Evolutionary conservation across 2,888 invertebrate species (phyloP).

Genomic region (Andrena haemorrhoa): DNA sequence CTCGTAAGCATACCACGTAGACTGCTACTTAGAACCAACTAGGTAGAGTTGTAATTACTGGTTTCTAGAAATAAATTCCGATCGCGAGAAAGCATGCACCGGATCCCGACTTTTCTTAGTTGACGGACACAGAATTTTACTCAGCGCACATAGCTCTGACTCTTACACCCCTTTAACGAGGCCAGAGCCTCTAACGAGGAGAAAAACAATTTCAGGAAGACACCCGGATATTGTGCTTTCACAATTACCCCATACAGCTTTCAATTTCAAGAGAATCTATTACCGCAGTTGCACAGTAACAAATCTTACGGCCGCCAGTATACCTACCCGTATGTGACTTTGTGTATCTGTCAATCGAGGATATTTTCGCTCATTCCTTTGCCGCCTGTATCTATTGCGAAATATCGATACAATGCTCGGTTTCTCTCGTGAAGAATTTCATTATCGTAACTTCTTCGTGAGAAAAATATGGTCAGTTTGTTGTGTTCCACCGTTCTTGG

Average conservation of each 20-base stretch:
- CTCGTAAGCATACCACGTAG: background rate
- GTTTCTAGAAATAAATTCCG: background rate
- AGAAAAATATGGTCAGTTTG: too few relatives aligned
- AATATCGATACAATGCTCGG: background rate
- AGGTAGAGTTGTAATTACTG: background rate
- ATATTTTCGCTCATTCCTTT: background rate
- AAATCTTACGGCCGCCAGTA: conserved; percentile 1
- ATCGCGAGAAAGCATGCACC: background rate
- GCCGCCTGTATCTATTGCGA: background rate
- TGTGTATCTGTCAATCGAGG: background rate
- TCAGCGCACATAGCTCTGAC: background rate
- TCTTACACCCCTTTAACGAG: conserved; percentile 12
- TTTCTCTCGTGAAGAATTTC: background rate
- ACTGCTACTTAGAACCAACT: background rate
- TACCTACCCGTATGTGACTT: background rate
- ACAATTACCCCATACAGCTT: background rate
- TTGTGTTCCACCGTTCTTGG: too few relatives aligned
- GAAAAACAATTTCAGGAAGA: conserved; percentile 20
- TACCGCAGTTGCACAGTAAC: background rate
- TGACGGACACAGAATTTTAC: background rate
- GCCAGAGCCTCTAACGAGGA: background rate
- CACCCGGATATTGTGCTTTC: conserved; percentile 8
- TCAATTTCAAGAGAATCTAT: background rate
- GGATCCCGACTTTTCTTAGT: conserved; percentile 1
- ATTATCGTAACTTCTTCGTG: too few relatives aligned